Evolutionary conservation across 2,113 vertebrate species (phyloP).

Genomic region (Barbus barbus): DNA sequence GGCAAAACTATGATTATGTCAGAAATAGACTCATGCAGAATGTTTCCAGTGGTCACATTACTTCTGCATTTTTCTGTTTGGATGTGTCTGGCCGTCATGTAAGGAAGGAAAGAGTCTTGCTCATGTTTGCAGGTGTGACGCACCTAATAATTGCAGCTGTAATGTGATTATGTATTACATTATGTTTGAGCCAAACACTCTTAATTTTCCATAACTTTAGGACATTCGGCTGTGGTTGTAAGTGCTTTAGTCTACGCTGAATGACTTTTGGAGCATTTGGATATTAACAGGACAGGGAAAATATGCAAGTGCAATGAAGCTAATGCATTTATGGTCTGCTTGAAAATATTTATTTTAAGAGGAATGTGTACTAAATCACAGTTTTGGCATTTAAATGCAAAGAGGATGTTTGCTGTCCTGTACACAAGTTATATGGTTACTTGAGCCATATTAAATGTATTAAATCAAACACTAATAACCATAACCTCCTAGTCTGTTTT

Average conservation of each 20-base stretch:
- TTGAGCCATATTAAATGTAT: neutral
- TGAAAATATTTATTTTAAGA: neutral
- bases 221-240: neutral
- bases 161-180: neutral
- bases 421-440: neutral
- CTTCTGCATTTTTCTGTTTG: slow-evolving; percentile 1
- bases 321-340: neutral
- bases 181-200: neutral
- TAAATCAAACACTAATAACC: neutral
- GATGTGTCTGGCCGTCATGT: neutral
- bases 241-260: neutral
- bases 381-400: neutral
- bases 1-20: slow-evolving; percentile 16
- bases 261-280: neutral
- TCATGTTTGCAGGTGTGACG: slow-evolving; percentile 27
- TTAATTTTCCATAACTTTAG: neutral
- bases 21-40: slow-evolving; percentile 19
- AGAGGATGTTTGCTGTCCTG: neutral
- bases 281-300: no score
- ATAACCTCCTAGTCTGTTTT: neutral
- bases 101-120: slow-evolving; percentile 4
- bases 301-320: neutral
- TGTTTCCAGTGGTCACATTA: slow-evolving; percentile 20
- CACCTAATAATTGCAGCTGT: neutral
- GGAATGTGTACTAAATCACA: neutral